Evolutionary conservation across 1,140 invertebrate genomes (phyloP), one percentile per base, ranked within the genome.

Genomic region (Pteromalus puparum): DNA sequence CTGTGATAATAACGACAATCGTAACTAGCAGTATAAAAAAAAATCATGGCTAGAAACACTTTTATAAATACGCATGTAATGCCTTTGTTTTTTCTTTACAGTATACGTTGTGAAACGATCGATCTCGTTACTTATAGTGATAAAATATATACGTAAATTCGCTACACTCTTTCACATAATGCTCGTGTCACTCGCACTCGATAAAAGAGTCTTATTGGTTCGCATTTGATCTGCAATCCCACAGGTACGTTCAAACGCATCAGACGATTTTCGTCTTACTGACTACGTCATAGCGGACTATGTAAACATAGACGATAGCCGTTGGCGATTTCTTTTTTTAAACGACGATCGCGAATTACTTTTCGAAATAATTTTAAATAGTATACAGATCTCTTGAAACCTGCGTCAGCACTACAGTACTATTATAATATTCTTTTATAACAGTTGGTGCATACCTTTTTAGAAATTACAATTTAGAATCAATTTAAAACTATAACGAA

Each of bases 161-260:
- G 26, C 30, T 82, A 72, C n/a, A 30, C 28, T 53, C 26, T 73
- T 53, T 53, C 7, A 65, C 48, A 61, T n/a, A 61, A 34, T 9
- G 21, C 10, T 65, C 24, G n/a, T 10, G 30, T 24, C 46, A 1
- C 30, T 13, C 6, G 26, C 34, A 42, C 28, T 38, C 15, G 18
- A 68, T 61, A 61, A 61, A 74, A 77, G 24, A 74, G 72, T 48
- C 34, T 82, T 34, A 34, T 34, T 46, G 73, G 38, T 76, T 48
- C 18, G 72, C 21, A 67, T 68, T 76, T 12, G 42, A 76, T 77
- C 28, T 83, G 73, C 74, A 83, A 77, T 68, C 74, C 42, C 34
- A 83, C 75, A 83, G 75, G 82, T 83, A 72, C 48, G 30, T 61
- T 61, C 53, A 77, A 83, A 82, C 53, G 53, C 81, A 65, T 34